Evolutionary conservation across 2,888 invertebrate species (phyloP), one percentile per base, ranked within the genome.

Genomic region (Magallana nippona): DNA sequence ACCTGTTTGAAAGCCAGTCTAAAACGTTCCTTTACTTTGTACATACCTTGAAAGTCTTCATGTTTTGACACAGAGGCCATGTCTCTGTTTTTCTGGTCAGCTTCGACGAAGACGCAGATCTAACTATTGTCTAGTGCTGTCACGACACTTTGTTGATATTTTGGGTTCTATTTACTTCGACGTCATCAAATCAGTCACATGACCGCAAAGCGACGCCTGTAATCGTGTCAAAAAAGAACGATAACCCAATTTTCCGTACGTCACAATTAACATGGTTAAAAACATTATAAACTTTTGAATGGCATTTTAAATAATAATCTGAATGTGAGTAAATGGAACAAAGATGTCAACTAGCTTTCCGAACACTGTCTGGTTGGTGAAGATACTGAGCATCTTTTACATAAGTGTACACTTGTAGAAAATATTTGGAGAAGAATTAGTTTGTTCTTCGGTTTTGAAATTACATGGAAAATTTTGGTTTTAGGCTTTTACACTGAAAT

Each of bases 141-240:
- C 83, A 83, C 83, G 83, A 83, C 71, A 83, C 83, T 83, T 83
- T 83, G 83, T 83, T 83, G 83, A 83, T 83, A 71, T 83, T 83
- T 83, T 83, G 83, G 55, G 63, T 79, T 83, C 80, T 83, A 80
- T 83, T 80, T 80, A 32, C 56, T 77, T 80, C 80, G 79, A 71
- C 83, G 71, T 83, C 83, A 83, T 71, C 62, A 22, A 13, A 11
- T 19, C 15, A n/a, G 17, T 62, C 82, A 82, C 71, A 71, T 82
- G 82, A 60, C 60, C 10, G 27, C 10, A 79, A 22, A 79, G 57
- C 56, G 78, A 56, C 57, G 13, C 22, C 19, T 22, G 8, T 22
- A 56, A 15, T 71, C 11, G 15, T 15, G 22, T 11, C 5, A 79
- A 55, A 8, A 56, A 79, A 79, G 79, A 57, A 57, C 19, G 79